Conservation (phyloP, 2,797 vertebrate genomes). For the Alfaro cultratus region DNA sequence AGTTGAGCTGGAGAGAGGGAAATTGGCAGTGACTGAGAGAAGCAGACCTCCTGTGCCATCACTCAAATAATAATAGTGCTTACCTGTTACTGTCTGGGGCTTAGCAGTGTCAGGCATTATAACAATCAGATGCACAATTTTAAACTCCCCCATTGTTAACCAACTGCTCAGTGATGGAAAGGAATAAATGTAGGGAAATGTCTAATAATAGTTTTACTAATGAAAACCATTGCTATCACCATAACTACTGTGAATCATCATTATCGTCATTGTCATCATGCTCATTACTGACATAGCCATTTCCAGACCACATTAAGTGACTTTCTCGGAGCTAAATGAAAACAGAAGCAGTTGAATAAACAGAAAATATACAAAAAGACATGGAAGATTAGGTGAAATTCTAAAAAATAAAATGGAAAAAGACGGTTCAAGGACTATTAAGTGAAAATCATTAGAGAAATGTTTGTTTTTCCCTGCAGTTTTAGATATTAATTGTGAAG, state of each 20-base stretch:
- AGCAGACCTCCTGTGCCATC: slow-evolving; percentile 74
- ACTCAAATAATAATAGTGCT: slow-evolving; percentile 73
- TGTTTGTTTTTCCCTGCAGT: slow-evolving; percentile 34
- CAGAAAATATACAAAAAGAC: slow-evolving; percentile 24
- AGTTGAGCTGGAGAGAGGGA: slow-evolving; percentile 45
- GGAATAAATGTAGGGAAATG: slow-evolving; percentile 13
- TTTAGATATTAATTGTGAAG: slow-evolving; percentile 29
- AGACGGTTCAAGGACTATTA: slow-evolving; percentile 44
- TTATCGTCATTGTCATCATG: slow-evolving; percentile 18
- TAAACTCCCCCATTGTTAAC: slow-evolving; percentile 50
- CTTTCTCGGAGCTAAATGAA: slow-evolving; percentile 31
- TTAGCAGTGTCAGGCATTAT: slow-evolving; percentile 48
- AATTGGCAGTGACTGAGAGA: slow-evolving; percentile 51
- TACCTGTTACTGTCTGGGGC: slow-evolving; percentile 61
- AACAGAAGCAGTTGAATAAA: slow-evolving; percentile 32
- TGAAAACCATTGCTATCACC: slow-evolving; percentile 13
- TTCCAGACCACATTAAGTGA: slow-evolving; percentile 46
- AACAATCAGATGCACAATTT: slow-evolving; percentile 36
- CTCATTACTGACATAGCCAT: slow-evolving; percentile 22
- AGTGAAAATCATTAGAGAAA: slow-evolving; percentile 53
- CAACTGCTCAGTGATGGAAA: slow-evolving; percentile 24
- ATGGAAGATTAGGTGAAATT: slow-evolving; percentile 28
- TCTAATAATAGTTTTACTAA: slow-evolving; percentile 31
- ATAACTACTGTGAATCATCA: slow-evolving; percentile 32
- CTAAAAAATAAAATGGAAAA: slow-evolving; percentile 30